Percentiles rank a stretch among this genome's conserved stretches.
Conservation (phyloP, 64 coral and sea anemone genomes). For the Acropora yongei region DNA sequence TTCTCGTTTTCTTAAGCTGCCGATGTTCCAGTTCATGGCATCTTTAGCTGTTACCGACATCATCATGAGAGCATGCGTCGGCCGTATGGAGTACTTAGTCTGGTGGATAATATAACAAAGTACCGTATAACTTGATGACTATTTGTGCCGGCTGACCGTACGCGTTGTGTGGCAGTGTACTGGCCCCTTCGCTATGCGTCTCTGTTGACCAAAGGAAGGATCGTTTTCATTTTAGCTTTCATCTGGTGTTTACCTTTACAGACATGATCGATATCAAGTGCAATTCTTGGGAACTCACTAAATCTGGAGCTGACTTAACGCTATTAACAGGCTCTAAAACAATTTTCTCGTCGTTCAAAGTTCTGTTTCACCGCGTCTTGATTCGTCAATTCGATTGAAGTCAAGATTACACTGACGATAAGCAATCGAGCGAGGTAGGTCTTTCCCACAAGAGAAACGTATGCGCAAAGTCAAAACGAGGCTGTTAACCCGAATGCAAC, state of each 20-base stretch:
- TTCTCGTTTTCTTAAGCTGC: constrained; percentile 9
- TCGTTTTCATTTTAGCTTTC: constrained; percentile 28
- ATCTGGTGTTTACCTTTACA: constrained; percentile 37
- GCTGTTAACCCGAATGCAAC: neutral
- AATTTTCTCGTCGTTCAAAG: constrained; percentile 28
- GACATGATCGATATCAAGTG: constrained; percentile 30
- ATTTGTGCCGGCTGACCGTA: constrained; percentile 49
- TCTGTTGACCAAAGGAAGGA: constrained; percentile 38
- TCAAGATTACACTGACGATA: constrained; percentile 55
- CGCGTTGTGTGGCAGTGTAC: constrained; percentile 63
- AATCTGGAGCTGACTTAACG: neutral
- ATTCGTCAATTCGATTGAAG: constrained; percentile 28
- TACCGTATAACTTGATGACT: constrained; percentile 52
- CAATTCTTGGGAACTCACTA: constrained; percentile 36
- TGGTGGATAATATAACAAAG: constrained; percentile 66
- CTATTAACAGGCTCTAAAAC: constrained; percentile 63
- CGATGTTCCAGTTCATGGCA: constrained; percentile 71
- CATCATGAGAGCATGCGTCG: constrained; percentile 52
- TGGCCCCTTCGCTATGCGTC: constrained; percentile 55
- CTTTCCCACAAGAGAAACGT: neutral
- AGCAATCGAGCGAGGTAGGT: neutral
- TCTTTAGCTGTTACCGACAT: constrained; percentile 66
- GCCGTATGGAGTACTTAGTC: neutral
- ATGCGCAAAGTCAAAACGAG: neutral
- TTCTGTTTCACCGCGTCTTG: constrained; percentile 20